These are phyloP conservation scores for Drosophila quinaria DNA, from an alignment of 2,888 invertebrate genomes.

Conservation along the genomic window DNA sequence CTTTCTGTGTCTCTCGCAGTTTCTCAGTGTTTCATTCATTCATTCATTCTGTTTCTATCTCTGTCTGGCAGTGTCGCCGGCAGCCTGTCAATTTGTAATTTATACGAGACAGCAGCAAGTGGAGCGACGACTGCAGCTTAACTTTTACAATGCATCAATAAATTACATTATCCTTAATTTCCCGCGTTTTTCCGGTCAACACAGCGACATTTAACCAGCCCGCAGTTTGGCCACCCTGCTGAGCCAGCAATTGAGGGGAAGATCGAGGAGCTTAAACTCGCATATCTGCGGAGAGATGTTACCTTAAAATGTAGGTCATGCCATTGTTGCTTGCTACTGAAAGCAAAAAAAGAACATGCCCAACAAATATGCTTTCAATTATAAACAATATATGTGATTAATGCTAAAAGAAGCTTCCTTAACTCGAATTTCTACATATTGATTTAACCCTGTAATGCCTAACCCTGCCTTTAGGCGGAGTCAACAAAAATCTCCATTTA, in stretches of 20 bases:
- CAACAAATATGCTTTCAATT: neutral
- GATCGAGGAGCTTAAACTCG: neutral
- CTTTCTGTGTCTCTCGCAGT: neutral
- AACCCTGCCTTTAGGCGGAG: too few relatives aligned
- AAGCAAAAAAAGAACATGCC: neutral
- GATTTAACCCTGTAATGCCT: too few relatives aligned
- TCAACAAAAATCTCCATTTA: too few relatives aligned
- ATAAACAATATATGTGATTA: neutral
- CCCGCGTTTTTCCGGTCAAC: conserved; percentile 80
- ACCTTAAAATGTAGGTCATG: conserved; percentile 8
- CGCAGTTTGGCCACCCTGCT: conserved; percentile 61
- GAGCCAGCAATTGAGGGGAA: conserved; percentile 53
- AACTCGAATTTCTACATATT: neutral
- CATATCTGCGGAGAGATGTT: neutral
- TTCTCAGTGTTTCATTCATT: neutral
- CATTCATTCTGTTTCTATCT: conserved; percentile 1
- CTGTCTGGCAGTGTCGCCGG: conserved; percentile 28
- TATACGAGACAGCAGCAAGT: conserved; percentile 59
- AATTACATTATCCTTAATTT: conserved; percentile 81
- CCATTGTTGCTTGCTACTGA: neutral
- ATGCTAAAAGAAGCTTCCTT: neutral
- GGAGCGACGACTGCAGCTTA: conserved; percentile 65
- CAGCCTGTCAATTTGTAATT: conserved; percentile 74
- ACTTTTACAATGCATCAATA: conserved; percentile 81
- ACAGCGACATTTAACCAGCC: conserved; percentile 74